Evolutionary conservation across 2,888 invertebrate genomes (phyloP).

Genomic region (Campoletis raptor): DNA sequence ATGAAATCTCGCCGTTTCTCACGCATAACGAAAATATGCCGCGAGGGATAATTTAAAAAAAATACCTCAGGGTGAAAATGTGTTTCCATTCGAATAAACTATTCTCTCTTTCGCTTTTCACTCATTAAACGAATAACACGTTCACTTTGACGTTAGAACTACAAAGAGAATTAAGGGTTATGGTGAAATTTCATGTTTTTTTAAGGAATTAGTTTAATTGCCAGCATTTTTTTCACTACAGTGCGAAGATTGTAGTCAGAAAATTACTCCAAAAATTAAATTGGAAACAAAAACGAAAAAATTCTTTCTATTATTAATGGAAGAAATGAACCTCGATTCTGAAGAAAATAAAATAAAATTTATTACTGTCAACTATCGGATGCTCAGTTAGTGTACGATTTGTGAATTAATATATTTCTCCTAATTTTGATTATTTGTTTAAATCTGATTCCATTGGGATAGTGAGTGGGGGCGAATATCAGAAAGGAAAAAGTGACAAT

Average conservation of each 20-base stretch:
- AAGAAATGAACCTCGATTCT: too few species aligned
- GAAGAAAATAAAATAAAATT: too few species aligned
- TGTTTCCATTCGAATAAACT: slow-evolving; percentile 4
- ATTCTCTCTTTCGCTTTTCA: slow-evolving; percentile 23
- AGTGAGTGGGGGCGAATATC: background rate
- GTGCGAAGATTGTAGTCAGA: background rate
- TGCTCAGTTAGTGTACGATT: too few species aligned
- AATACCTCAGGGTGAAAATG: slow-evolving; percentile 53
- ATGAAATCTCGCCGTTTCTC: slow-evolving; percentile 11
- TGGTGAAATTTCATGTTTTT: background rate
- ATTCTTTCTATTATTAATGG: too few species aligned
- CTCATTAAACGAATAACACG: slow-evolving; percentile 35
- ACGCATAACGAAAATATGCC: slow-evolving; percentile 47
- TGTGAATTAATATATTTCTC: background rate
- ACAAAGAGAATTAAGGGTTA: slow-evolving; percentile 7
- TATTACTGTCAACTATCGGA: too few species aligned
- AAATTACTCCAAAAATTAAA: background rate
- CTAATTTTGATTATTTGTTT: too few species aligned
- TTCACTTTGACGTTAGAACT: background rate
- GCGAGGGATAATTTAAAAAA: slow-evolving; percentile 70
- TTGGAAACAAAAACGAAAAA: background rate
- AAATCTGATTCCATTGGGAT: background rate
- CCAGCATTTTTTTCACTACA: background rate
- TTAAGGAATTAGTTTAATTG: background rate
- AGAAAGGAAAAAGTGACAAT: background rate